phyloP scores from a whole-genome alignment of 2,888 invertebrate species.

The Ormia ochracea region DNA sequence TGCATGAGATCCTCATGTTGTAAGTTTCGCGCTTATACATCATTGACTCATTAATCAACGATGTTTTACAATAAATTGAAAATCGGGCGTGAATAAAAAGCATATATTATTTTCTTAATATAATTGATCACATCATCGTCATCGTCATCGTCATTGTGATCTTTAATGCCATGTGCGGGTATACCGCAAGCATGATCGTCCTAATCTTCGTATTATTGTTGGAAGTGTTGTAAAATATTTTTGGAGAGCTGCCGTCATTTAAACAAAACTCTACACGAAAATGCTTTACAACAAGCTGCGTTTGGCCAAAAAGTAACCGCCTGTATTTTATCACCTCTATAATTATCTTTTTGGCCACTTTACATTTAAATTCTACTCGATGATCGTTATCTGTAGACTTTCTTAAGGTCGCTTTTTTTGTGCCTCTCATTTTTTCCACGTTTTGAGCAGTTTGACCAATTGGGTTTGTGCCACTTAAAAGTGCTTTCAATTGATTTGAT shows the following conservation, averaged over 20 bases:
- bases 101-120: conserved; percentile 12
- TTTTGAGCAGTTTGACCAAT: not conserved
- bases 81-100: not conserved
- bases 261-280: not conserved
- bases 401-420: conserved; percentile 3
- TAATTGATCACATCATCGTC: conserved; percentile 42
- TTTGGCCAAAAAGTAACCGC: conserved; percentile 14
- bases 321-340: not conserved
- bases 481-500: conserved; percentile 22
- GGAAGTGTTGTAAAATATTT: not conserved
- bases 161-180: not conserved
- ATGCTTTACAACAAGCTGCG: conserved; percentile 23
- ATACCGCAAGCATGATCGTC: not conserved
- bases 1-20: conserved; percentile 30
- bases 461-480: conserved; percentile 34
- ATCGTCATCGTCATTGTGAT: not conserved
- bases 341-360: conserved; percentile 24
- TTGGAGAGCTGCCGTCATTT: not conserved
- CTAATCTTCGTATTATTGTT: not conserved
- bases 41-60: conserved; percentile 60
- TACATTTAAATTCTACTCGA: conserved; percentile 15
- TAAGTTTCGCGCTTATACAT: not conserved
- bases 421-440: not conserved
- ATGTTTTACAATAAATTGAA: conserved; percentile 23
- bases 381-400: not conserved